Conservation (phyloP, 2,797 vertebrate genomes). For the Macropus fuliginosus region DNA sequence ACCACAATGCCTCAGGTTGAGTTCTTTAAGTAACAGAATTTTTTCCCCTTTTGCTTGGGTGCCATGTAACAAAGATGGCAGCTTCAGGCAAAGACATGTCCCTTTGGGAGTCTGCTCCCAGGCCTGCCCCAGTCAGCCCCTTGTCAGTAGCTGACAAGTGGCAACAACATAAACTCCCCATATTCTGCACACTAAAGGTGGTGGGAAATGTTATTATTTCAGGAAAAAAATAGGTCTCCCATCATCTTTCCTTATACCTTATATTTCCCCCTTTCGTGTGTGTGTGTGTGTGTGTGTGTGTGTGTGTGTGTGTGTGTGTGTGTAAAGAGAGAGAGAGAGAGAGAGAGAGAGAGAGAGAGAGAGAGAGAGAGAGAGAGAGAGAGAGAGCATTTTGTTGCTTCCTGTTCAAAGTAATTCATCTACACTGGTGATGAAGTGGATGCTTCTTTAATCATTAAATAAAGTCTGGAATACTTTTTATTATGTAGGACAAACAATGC, state of each 20-base stretch:
- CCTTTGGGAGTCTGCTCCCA: neutral
- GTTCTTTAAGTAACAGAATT: neutral
- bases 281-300: neutral
- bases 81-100: neutral
- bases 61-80: neutral
- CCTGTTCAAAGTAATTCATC: neutral
- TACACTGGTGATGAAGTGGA: neutral
- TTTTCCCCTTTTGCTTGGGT: neutral
- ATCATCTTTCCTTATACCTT: neutral
- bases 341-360: neutral
- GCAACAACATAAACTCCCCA: neutral
- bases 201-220: neutral
- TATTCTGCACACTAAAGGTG: neutral
- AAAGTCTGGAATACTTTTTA: neutral
- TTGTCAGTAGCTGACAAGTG: neutral
- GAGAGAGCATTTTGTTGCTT: neutral
- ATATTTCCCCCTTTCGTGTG: neutral
- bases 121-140: neutral
- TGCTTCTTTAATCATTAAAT: too few relatives aligned
- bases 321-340: too few relatives aligned
- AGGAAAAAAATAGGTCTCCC: neutral
- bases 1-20: neutral
- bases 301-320: too few relatives aligned
- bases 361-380: neutral
- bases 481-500: fast-evolving